phyloP scores from a whole-genome alignment of 2,888 invertebrate species.

The Dastarcus helophoroides region DNA sequence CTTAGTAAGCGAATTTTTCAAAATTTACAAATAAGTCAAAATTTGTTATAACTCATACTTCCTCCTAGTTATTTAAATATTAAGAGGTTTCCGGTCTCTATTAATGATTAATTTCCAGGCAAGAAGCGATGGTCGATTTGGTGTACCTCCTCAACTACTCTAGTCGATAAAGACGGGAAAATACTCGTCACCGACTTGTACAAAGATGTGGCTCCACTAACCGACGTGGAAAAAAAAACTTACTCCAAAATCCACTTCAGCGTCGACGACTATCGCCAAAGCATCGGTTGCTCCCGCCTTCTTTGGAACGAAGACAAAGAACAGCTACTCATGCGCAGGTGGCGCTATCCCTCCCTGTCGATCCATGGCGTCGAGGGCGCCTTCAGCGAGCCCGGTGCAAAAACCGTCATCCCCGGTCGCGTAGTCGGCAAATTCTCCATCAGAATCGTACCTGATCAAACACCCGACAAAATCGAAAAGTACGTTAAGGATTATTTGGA shows the following conservation, averaged over 20 bases:
- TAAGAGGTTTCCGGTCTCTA: too few relatives aligned
- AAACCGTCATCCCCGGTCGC: conserved; percentile 89
- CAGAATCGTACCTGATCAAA: conserved; percentile 90
- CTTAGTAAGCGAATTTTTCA: too few relatives aligned
- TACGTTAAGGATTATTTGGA: conserved; percentile 68
- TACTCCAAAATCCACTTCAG: conserved; percentile 83
- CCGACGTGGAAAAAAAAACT: conserved; percentile 54
- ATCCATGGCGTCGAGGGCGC: conserved; percentile 94
- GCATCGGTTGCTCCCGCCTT: conserved; percentile 61
- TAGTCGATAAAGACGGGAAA: conserved; percentile 78
- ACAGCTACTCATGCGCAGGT: conserved; percentile 83
- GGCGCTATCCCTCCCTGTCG: conserved; percentile 89
- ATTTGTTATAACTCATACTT: too few relatives aligned
- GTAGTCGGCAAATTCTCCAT: conserved; percentile 96
- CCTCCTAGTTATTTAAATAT: too few relatives aligned
- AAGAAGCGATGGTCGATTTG: conserved; percentile 86
- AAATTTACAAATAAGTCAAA: too few relatives aligned
- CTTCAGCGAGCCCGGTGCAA: conserved; percentile 86
- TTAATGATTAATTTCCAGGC: too few relatives aligned
- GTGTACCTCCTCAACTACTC: conserved; percentile 70
- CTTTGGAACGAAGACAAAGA: conserved; percentile 71
- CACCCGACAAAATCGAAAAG: conserved; percentile 69
- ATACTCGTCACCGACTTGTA: conserved; percentile 75
- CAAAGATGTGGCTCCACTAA: conserved; percentile 66
- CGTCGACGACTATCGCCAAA: conserved; percentile 59